phyloP scores from a whole-genome alignment of 2,888 invertebrate genomes.

The Scelioninae gen. 1 region DNA sequence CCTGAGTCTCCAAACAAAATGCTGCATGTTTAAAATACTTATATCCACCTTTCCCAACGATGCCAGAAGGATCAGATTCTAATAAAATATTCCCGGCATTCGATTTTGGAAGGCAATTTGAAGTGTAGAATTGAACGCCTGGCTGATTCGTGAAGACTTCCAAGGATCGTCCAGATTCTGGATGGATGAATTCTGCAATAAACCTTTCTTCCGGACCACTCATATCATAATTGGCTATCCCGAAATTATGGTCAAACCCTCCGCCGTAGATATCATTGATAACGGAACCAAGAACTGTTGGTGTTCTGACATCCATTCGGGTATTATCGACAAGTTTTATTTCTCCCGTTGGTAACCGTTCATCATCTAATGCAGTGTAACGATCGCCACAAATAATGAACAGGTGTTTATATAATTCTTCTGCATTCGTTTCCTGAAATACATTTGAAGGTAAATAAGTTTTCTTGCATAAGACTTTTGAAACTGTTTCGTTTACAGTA shows the following conservation, averaged over 20 bases:
- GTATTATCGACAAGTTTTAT: slow-evolving; percentile 89
- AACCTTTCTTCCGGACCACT: slow-evolving; percentile 84
- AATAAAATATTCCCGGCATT: slow-evolving; percentile 56
- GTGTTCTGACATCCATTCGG: slow-evolving; percentile 89
- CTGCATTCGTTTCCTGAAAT: slow-evolving; percentile 86
- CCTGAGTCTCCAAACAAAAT: slow-evolving; percentile 96
- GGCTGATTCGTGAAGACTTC: slow-evolving; percentile 94
- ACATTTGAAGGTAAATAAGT: too few species aligned
- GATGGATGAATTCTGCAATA: slow-evolving; percentile 89
- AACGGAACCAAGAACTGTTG: slow-evolving; percentile 88
- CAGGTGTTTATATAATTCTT: slow-evolving; percentile 88
- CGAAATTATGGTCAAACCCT: slow-evolving; percentile 94
- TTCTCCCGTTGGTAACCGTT: slow-evolving; percentile 91
- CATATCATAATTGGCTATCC: slow-evolving; percentile 84
- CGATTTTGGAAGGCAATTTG: slow-evolving; percentile 88
- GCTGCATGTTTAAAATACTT: slow-evolving; percentile 91
- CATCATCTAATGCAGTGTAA: slow-evolving; percentile 89
- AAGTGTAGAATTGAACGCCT: slow-evolving; percentile 95
- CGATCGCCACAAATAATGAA: slow-evolving; percentile 91
- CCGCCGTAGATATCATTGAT: slow-evolving; percentile 88
- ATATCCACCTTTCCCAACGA: slow-evolving; percentile 89
- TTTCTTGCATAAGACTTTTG: too few species aligned
- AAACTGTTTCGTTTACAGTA: too few species aligned
- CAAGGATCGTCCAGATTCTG: slow-evolving; percentile 89
- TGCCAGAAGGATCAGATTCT: slow-evolving; percentile 84